Conservation (phyloP, 1,140 invertebrate genomes). For the Nasonia vitripennis region DNA sequence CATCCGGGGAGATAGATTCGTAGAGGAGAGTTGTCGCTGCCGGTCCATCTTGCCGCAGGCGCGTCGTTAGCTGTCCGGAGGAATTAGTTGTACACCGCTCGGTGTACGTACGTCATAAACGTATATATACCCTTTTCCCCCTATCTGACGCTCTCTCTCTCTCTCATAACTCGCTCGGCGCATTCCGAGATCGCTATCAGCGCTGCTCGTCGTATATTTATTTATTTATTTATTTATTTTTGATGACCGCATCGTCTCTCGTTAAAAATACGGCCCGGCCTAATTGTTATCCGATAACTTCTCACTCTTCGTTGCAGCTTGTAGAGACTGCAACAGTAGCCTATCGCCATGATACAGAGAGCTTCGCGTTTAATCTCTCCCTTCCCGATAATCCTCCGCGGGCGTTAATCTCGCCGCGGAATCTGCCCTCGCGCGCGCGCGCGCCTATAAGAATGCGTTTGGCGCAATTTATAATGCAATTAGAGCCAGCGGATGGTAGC, state of each 20-base stretch:
- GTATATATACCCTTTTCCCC: no score
- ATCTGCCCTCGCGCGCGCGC: conserved; percentile 37
- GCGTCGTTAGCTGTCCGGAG: conserved; percentile 17
- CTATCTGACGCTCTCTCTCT: background rate
- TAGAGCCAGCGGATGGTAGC: conserved; percentile 71
- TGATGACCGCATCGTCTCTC: background rate
- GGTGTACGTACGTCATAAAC: no score
- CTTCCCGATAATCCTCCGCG: background rate
- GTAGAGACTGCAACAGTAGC: background rate
- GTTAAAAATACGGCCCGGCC: background rate
- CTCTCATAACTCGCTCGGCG: background rate
- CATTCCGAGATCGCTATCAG: background rate
- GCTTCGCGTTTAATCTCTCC: background rate
- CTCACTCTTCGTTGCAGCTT: background rate
- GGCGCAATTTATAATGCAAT: conserved; percentile 76
- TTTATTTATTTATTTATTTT: no score
- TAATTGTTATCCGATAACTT: conserved; percentile 4
- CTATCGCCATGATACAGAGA: background rate
- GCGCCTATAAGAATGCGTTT: conserved; percentile 62
- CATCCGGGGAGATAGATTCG: conserved; percentile 29
- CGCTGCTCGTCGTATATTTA: background rate
- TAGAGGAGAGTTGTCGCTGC: conserved; percentile 15
- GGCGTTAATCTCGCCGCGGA: conserved; percentile 39
- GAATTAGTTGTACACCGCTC: background rate
- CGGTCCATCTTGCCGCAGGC: background rate